phyloP scores from a whole-genome alignment of 2,113 vertebrate genomes.

The Todiramphus saurophagus region DNA sequence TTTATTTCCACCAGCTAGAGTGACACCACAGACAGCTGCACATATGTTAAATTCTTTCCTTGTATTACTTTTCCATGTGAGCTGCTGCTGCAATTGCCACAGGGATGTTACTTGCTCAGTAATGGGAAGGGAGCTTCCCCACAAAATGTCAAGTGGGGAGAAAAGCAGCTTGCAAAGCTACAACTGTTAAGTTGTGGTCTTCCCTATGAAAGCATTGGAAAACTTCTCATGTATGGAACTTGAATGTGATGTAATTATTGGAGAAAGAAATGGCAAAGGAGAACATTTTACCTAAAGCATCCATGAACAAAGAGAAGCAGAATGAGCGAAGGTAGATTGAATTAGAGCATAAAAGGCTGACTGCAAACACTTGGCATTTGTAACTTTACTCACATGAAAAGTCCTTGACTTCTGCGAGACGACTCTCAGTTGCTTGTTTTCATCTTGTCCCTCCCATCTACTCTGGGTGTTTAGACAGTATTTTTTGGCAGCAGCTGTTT shows the following conservation, averaged over 20 bases:
- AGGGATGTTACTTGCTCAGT: not conserved
- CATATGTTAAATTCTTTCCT: constrained; percentile 41
- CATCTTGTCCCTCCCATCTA: not conserved
- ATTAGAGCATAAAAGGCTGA: not conserved
- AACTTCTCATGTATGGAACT: not conserved
- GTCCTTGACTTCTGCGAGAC: not conserved
- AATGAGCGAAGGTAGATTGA: not conserved
- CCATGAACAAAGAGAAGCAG: not conserved
- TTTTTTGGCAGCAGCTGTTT: not conserved
- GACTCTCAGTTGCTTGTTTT: not conserved
- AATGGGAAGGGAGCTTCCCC: not conserved
- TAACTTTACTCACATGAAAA: not conserved
- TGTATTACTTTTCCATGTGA: not conserved
- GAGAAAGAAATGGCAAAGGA: not conserved
- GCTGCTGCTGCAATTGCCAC: not conserved
- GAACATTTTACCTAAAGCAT: not conserved
- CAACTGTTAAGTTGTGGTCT: not conserved
- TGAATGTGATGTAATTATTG: fast-evolving
- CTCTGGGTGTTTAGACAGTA: not conserved
- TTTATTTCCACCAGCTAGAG: constrained; percentile 1
- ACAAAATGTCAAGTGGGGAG: not conserved
- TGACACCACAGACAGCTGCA: constrained; percentile 55
- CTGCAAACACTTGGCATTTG: not conserved
- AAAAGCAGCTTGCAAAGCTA: not conserved
- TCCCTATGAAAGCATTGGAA: not conserved